Evolutionary conservation across 2,797 vertebrate species (phyloP), one percentile per base, ranked within the genome.

Genomic region (Bufotes viridis): DNA sequence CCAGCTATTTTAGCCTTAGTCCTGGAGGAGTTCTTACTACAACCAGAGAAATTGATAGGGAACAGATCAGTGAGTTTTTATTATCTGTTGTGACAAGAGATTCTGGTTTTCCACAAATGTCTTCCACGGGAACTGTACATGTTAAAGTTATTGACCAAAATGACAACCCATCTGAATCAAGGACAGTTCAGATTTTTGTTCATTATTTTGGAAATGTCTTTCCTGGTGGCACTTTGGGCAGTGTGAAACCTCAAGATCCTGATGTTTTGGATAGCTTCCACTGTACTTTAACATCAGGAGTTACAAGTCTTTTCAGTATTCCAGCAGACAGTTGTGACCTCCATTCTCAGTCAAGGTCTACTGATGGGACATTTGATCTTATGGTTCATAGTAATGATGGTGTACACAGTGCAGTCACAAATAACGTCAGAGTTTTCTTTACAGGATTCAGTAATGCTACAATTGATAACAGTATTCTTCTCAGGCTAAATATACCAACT

Each of bases 81-180:
- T 95, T 99, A 88, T 96, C 96, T 0, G 97, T 99, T 88, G 91
- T 98, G 22, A 98, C 97, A 0, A 97, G 96, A 88, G 98, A 99
- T 92, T 98, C 98, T n/a, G 98, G 98, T 0, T 80, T 97, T 34
- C 98, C 98, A 82, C 98, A 98, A 65, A 99, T 99, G 98, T 99
- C 98, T 80, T 99, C 98, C 81, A 99, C 98, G 0, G 98, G 97
- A 91, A 99, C 97, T 0, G 95, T 99, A 90, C 97, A 96, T 2
- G 90, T 99, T 87, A 96, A 95, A 78, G 95, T 99, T 58, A 95
- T 96, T 34, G 98, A 99, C 91, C 96, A 99, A 91, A 99, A 99
- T 0, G 98, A 99, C 94, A 99, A 99, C 89, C 98, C 98, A 0
- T 99, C 98, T 0, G 96, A 97, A 91, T 93, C 98, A 7, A 96